Base-by-base conservation (phyloP, 2,797 vertebrate genomes). In the Arrhamphus sclerolepis region DNA sequence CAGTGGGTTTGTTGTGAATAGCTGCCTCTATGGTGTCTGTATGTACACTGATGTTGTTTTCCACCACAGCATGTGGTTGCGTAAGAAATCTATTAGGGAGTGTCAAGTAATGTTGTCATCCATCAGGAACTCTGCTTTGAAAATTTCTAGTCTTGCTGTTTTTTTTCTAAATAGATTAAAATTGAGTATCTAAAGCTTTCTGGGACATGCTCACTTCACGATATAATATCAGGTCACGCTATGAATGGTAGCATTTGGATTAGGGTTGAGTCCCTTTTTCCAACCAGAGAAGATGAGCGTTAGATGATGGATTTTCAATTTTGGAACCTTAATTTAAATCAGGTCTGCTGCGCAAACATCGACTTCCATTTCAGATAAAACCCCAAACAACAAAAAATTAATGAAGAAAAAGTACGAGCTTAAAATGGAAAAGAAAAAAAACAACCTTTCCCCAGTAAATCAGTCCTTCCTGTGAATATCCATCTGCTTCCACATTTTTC, bases 301-400 rank as follows among this genome's bases (percentile, higher is more conserved):
- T 16, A 44, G 44, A 64, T 21, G 24, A 69, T 70, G 28, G 41
- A 70, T 60, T 74, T 60, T 56, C 52, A 60, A 34, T 65, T 63
- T 13, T 46, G 17, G 29, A 70, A 52, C 63, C 26, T 9, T 42
- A 31, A 74, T 69, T 59, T 54, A 17, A 72, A 49, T 62, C 46
- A 64, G 50, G 19, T 55, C 40, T 64, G 50, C 54, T 62, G 64
- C 53, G 67, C 51, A 54, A 26, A 3, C 49, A 61, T 55, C 29
- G 60, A 66, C 66, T 62, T 46, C 11, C 16, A 74, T 54, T 38
- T 42, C 1, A 40, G 31, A 58, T 53, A 38, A 68, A 63, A 65
- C 13, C 34, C 3, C 7, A 61, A 74, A 54, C 51, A 47, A 50
- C 18, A 44, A 42, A 8, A 56, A 46, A 7, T 22, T 54, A 47